These are phyloP conservation scores for Todiramphus saurophagus DNA, from an alignment of 2,113 vertebrate genomes.

Conservation along the genomic window DNA sequence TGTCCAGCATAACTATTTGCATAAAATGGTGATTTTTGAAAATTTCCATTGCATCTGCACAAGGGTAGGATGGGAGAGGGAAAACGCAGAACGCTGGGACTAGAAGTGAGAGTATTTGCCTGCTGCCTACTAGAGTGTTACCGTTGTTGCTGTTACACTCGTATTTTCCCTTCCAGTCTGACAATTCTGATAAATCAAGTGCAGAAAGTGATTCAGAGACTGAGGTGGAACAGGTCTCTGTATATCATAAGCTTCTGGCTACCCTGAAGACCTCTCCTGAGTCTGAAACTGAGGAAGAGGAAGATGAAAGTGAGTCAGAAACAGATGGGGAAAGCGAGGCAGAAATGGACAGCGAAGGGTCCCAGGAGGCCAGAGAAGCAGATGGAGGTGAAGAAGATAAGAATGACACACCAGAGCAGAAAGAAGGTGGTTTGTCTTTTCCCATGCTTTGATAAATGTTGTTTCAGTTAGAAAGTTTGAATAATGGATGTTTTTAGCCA, in stretches of 20 bases:
- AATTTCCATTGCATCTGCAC: background rate
- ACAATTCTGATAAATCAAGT: constrained; percentile 77
- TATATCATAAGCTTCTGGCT: constrained; percentile 90
- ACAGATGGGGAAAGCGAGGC: constrained; percentile 62
- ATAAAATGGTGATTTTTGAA: background rate
- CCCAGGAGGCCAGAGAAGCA: background rate
- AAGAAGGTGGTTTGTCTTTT: constrained; percentile 51
- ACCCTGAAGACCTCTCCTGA: constrained; percentile 76
- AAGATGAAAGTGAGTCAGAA: constrained; percentile 71
- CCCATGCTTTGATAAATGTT: background rate
- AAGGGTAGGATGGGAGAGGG: background rate
- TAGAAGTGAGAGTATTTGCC: background rate
- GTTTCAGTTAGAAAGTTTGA: background rate
- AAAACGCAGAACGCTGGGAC: background rate
- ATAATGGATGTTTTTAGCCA: background rate
- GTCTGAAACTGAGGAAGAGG: constrained; percentile 74
- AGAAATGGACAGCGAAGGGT: constrained; percentile 46
- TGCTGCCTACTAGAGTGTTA: background rate
- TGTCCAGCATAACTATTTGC: background rate
- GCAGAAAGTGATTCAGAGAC: constrained; percentile 78
- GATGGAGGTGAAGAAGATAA: background rate
- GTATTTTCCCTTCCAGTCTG: constrained; percentile 66
- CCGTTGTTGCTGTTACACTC: background rate
- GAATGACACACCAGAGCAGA: background rate
- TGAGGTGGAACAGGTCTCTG: constrained; percentile 81